These are phyloP conservation scores for Polypterus bichir DNA, from an alignment of 2,113 vertebrate genomes.

Conservation along the genomic window DNA sequence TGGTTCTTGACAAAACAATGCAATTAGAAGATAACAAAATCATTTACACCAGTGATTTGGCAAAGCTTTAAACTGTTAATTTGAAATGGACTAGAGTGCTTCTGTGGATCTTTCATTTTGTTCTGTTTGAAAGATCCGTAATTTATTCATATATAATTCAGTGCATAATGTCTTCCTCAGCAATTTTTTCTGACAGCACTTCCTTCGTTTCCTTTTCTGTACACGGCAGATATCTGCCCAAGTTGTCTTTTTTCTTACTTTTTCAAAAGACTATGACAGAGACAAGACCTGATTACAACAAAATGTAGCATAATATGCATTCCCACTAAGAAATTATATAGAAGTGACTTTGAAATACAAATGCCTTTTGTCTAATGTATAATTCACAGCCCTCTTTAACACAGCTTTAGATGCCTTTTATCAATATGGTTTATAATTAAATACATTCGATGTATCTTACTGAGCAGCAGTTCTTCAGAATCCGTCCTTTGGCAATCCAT, in stretches of 20 bases:
- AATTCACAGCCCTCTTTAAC: slow-evolving; percentile 21
- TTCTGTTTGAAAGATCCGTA: neutral
- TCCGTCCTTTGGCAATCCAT: slow-evolving; percentile 57
- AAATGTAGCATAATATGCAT: slow-evolving; percentile 7
- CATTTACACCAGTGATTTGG: slow-evolving; percentile 1
- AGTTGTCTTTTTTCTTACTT: neutral
- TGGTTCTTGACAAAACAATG: neutral
- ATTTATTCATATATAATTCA: slow-evolving; percentile 5
- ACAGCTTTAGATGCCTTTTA: slow-evolving; percentile 25
- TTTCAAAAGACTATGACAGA: slow-evolving; percentile 2
- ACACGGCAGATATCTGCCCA: neutral
- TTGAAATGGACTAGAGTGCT: neutral
- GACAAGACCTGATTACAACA: neutral
- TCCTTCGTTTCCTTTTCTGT: slow-evolving; percentile 2
- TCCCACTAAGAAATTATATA: slow-evolving; percentile 2
- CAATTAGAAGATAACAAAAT: neutral
- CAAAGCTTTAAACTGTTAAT: neutral
- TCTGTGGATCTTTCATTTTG: neutral
- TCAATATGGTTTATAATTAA: slow-evolving; percentile 58
- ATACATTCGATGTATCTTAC: slow-evolving; percentile 48
- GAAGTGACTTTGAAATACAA: slow-evolving; percentile 6
- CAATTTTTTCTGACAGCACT: slow-evolving; percentile 2
- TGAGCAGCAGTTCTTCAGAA: slow-evolving; percentile 45
- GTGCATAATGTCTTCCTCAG: neutral
- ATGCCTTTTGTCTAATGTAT: slow-evolving; percentile 7